These are phyloP conservation scores for Melierax canorus DNA, from an alignment of 2,113 vertebrate species.

Conservation along the genomic window DNA sequence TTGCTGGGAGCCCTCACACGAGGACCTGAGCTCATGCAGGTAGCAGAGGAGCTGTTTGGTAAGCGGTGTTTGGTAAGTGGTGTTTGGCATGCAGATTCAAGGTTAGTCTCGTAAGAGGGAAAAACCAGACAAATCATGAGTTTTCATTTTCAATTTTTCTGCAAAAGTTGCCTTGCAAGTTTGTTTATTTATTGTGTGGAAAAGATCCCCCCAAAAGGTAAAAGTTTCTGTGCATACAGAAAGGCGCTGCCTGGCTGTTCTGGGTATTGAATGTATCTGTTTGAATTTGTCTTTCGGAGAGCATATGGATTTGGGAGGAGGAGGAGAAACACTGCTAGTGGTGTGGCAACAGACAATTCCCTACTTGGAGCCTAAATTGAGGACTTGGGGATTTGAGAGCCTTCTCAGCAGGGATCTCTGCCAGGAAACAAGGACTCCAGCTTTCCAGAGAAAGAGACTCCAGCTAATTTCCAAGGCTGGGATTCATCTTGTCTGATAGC, in stretches of 20 bases:
- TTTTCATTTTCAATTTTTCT: neutral
- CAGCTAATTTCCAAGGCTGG: neutral
- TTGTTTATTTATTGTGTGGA: neutral
- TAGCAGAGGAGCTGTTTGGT: neutral
- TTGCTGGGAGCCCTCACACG: rapidly evolving
- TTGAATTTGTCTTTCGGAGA: neutral
- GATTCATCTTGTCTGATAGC: neutral
- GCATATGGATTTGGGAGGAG: neutral
- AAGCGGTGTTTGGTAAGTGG: neutral
- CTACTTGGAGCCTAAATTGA: neutral
- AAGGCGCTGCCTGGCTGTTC: neutral
- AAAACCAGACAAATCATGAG: neutral
- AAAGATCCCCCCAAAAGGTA: neutral
- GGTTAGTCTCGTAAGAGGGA: neutral
- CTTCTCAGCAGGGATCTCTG: neutral
- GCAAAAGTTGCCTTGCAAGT: neutral
- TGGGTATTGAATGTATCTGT: neutral
- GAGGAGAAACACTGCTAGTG: neutral
- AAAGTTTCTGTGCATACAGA: neutral
- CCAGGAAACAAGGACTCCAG: neutral
- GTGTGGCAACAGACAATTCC: neutral
- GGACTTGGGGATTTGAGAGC: neutral
- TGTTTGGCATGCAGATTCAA: neutral
- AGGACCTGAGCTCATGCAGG: neutral
- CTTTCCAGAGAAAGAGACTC: neutral